These are phyloP conservation scores for Fistularia tabacaria DNA, from an alignment of 2,797 vertebrate species.

Conservation along the genomic window DNA sequence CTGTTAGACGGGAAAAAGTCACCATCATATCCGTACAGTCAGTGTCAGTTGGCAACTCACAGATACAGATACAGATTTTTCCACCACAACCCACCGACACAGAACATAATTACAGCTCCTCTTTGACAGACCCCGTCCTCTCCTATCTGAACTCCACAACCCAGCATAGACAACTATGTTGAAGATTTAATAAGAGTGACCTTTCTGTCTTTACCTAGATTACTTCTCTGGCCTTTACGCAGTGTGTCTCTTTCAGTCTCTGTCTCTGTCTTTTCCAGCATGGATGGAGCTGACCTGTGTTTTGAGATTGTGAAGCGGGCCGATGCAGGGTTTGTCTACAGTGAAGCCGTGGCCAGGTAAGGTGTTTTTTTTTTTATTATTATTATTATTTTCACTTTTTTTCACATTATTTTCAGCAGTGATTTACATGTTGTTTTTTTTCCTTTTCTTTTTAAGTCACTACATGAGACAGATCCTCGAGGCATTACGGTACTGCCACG, in stretches of 20 bases:
- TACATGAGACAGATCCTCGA: conserved; percentile 99
- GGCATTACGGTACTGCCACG: conserved; percentile 96
- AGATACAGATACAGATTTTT: conserved; percentile 1
- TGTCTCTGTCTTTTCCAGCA: conserved; percentile 57
- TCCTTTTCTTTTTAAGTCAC: conserved; percentile 82
- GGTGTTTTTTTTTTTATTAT: conserved; percentile 42
- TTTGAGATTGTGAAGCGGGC: conserved; percentile 99
- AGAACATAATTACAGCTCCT: conserved; percentile 15
- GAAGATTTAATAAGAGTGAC: conserved; percentile 41
- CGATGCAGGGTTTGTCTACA: conserved; percentile 98
- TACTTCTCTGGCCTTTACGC: conserved; percentile 25
- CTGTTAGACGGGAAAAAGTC: background rate
- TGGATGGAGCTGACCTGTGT: conserved; percentile 96
- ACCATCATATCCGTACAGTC: background rate
- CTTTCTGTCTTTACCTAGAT: conserved; percentile 30
- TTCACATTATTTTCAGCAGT: background rate
- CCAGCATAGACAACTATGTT: conserved; percentile 8
- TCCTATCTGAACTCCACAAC: conserved; percentile 10
- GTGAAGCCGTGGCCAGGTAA: conserved; percentile 97
- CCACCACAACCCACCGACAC: background rate
- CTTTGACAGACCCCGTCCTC: conserved; percentile 2
- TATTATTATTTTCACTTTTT: background rate
- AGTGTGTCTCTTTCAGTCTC: background rate
- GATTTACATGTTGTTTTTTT: background rate
- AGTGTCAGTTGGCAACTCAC: background rate